phyloP scores from a whole-genome alignment of 2,113 vertebrate genomes.

The Aspidoscelis tigris region DNA sequence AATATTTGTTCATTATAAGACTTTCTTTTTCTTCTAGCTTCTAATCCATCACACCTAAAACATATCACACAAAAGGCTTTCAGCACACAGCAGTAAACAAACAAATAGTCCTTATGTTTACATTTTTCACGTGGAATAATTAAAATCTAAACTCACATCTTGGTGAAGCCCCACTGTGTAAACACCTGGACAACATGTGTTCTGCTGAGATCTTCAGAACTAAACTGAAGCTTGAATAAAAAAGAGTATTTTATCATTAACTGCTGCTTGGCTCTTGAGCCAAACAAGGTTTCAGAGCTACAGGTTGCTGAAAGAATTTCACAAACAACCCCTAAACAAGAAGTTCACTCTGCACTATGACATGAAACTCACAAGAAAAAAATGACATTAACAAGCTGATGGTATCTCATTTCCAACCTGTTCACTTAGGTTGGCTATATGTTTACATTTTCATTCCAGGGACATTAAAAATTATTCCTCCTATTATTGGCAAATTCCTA shows the following conservation, averaged over 20 bases:
- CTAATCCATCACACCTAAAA: constrained; percentile 25
- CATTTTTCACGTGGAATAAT: constrained; percentile 21
- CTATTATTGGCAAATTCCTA: not conserved
- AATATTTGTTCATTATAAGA: constrained; percentile 27
- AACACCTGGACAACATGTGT: constrained; percentile 26
- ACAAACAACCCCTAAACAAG: constrained; percentile 41
- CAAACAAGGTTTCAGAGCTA: constrained; percentile 41
- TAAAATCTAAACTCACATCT: not conserved
- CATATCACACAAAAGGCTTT: not conserved
- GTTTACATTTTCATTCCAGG: constrained; percentile 4
- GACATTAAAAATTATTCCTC: not conserved
- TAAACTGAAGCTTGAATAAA: not conserved
- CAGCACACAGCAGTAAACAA: not conserved
- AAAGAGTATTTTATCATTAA: not conserved
- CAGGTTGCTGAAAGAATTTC: constrained; percentile 24
- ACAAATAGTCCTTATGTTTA: constrained; percentile 6
- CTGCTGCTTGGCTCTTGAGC: constrained; percentile 28
- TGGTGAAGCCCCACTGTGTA: not conserved
- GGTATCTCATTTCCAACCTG: not conserved
- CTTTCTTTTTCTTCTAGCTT: not conserved
- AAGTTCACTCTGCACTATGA: not conserved
- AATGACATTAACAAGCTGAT: not conserved
- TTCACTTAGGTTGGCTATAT: not conserved
- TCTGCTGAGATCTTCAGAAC: not conserved
- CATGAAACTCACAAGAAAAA: not conserved